Evolutionary conservation across 2,113 vertebrate genomes (phyloP), one percentile per base, ranked within the genome.

Genomic region (Xenopus borealis): DNA sequence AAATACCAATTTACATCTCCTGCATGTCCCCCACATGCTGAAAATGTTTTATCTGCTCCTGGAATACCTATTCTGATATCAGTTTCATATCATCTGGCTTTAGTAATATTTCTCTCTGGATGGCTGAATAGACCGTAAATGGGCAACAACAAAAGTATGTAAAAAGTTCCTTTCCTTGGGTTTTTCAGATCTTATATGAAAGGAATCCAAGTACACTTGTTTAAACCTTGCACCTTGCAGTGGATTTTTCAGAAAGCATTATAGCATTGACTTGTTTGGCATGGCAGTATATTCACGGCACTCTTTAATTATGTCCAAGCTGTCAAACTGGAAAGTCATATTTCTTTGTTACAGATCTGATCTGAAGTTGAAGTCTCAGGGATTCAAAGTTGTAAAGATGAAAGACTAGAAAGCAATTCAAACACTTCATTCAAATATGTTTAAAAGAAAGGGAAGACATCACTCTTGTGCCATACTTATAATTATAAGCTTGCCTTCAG

Each of bases 351-450:
- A 86, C 84, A 80, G 84, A 89, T 90, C 81, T 79, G 84, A 86
- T 90, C 84, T 12, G 72, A 88, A 78, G 72, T 87, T 12, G 72
- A 88, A 78, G 72, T 87, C 86, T 84, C 87, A 89, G 84, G 82
- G 74, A 87, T 91, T 92, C 85, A 90, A 87, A 89, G 85, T 83
- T 86, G 69, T 80, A 79, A 80, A 91, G 90, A 90, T 91, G 88
- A 92, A 92, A 90, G 89, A 85, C 72, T 86, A 82, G 57, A 72
- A 81, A 82, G 77, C 76, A 80, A 86, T 78, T 89, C 84, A 88
- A 88, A 80, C 81, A 81, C 75, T 86, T 91, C 82, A 82, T 88
- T 89, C 87, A 62, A 72, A 80, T 84, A 80, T 78, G 74, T 80
- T 52, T 83, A 80, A 84, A 80, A 52, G 80, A 79, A 79, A 80